Percentiles rank a stretch among this genome's conserved stretches.
phyloP scores from a whole-genome alignment of 2,797 vertebrate genomes.

The Eupleurogrammus muticus region DNA sequence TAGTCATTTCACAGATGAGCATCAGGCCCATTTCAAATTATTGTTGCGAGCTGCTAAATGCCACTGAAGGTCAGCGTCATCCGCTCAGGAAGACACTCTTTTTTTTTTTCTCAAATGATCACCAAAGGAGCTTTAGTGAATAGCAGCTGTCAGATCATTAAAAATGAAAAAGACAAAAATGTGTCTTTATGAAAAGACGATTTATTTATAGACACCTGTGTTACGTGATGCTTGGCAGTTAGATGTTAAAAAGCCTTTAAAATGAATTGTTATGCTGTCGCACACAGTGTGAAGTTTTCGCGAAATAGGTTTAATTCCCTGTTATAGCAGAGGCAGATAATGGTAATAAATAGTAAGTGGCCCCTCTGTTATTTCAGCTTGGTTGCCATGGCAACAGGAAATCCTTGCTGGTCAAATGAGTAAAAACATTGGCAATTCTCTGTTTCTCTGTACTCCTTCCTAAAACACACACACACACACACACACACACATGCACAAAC shows the following conservation, averaged over 20 bases:
- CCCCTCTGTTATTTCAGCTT: too few species aligned
- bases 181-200: background rate
- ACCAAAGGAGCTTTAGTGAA: background rate
- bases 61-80: constrained; percentile 31
- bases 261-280: too few species aligned
- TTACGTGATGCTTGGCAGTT: background rate
- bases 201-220: background rate
- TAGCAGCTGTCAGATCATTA: background rate
- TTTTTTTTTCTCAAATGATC: constrained; percentile 13
- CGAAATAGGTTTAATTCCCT: too few species aligned
- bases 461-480: too few species aligned
- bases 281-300: too few species aligned
- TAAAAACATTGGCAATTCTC: too few species aligned
- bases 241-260: background rate
- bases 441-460: too few species aligned
- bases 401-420: too few species aligned
- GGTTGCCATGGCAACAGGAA: too few species aligned
- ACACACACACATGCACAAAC: too few species aligned
- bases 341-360: too few species aligned
- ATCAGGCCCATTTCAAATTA: constrained; percentile 25
- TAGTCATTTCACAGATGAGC: constrained; percentile 30
- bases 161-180: background rate
- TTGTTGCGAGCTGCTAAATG: constrained; percentile 11
- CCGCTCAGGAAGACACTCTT: background rate
- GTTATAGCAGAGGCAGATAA: too few species aligned